A percentile compares a stretch with the other conserved stretches of the same genome.
Evolutionary conservation across 2,797 vertebrate species (phyloP).

Genomic region (Pangasius krempfi): DNA sequence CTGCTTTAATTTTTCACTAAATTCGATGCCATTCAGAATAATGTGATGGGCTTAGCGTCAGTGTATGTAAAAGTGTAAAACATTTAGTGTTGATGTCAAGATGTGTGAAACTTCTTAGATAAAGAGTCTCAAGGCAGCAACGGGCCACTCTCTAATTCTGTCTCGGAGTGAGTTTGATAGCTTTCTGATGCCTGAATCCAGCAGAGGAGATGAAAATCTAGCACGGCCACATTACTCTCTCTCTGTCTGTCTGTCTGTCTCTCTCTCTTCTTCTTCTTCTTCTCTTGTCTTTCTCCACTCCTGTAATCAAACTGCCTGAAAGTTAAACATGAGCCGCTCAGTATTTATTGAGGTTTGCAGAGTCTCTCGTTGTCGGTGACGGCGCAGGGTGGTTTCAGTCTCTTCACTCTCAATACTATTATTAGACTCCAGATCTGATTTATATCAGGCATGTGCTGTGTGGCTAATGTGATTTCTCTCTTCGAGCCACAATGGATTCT

Average conservation of each 20-base stretch:
- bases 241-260: not conserved
- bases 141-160: constrained; percentile 26
- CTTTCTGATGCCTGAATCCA: no score
- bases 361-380: not conserved
- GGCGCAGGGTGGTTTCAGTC: constrained; percentile 40
- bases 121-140: not conserved
- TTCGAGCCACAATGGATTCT: constrained; percentile 25
- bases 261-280: not conserved
- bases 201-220: constrained; percentile 33
- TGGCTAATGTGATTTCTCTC: constrained; percentile 23
- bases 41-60: not conserved
- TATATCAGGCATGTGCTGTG: constrained; percentile 26
- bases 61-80: not conserved
- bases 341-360: constrained; percentile 25
- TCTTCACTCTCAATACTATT: constrained; percentile 25
- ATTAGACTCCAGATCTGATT: constrained; percentile 46
- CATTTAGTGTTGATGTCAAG: not conserved
- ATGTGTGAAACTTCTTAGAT: not conserved
- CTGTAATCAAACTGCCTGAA: constrained; percentile 34
- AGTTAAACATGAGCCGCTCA: constrained; percentile 27
- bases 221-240: not conserved
- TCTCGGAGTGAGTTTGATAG: constrained; percentile 17
- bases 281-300: constrained; percentile 15
- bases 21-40: not conserved
- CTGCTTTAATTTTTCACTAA: not conserved